Conservation (phyloP, 2,113 vertebrate genomes). For the Lethenteron reissneri region DNA sequence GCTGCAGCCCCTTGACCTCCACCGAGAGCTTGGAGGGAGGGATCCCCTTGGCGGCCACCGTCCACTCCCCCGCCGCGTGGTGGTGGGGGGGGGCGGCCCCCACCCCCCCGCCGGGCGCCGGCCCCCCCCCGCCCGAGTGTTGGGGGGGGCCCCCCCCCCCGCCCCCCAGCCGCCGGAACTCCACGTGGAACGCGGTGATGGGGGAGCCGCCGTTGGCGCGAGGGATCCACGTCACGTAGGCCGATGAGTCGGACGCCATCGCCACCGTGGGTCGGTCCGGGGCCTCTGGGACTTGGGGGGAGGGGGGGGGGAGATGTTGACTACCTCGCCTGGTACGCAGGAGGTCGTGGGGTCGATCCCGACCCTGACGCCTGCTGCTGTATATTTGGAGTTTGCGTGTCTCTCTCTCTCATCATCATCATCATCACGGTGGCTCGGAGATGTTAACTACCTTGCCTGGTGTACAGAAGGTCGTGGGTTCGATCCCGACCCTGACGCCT, state of each 20-base stretch:
- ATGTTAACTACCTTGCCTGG: not conserved
- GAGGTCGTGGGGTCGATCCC: not conserved
- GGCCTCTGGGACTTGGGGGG: conserved; percentile 58
- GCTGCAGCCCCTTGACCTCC: conserved; percentile 68
- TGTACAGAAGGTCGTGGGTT: conserved; percentile 7
- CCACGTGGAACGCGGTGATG: conserved; percentile 78
- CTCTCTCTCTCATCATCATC: too few relatives aligned
- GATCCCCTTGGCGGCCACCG: conserved; percentile 62
- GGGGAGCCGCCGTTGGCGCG: conserved; percentile 80
- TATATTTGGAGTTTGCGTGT: not conserved
- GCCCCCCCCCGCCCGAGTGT: too few relatives aligned
- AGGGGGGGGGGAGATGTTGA: conserved; percentile 4
- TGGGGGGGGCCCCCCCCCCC: conserved; percentile 7
- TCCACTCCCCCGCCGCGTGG: conserved; percentile 41
- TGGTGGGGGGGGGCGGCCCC: not conserved
- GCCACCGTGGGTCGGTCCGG: conserved; percentile 89
- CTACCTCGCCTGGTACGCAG: not conserved
- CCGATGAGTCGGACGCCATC: conserved; percentile 69
- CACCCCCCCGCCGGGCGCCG: not conserved
- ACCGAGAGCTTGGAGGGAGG: conserved; percentile 81
- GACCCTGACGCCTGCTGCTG: not conserved
- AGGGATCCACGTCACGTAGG: conserved; percentile 92
- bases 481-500: not conserved
- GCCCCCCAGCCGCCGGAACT: conserved; percentile 72
- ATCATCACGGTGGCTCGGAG: not conserved